Evolutionary conservation across 2,113 vertebrate species (phyloP).

Genomic region (Tautogolabrus adspersus): DNA sequence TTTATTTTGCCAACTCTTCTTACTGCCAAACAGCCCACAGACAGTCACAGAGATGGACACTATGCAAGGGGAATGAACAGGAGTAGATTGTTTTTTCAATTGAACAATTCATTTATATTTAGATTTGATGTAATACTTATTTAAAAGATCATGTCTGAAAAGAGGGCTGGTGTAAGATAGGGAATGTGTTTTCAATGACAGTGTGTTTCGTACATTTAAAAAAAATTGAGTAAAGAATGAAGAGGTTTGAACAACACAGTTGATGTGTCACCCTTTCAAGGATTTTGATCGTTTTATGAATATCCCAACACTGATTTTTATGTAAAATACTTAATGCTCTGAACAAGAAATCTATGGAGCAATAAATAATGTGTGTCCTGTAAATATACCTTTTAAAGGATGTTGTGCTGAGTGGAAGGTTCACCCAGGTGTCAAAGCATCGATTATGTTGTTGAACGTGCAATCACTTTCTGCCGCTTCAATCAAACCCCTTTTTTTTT

Average conservation of each 20-base stretch:
- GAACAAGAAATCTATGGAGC: slow-evolving; percentile 13
- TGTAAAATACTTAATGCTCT: slow-evolving; percentile 56
- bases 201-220: not conserved
- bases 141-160: slow-evolving; percentile 29
- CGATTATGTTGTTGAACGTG: slow-evolving; percentile 20
- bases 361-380: slow-evolving; percentile 53
- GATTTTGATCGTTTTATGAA: slow-evolving; percentile 38
- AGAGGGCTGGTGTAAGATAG: not conserved
- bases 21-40: slow-evolving; percentile 20
- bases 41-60: slow-evolving; percentile 42
- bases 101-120: slow-evolving; percentile 28
- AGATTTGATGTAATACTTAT: slow-evolving; percentile 33
- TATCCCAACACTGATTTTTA: slow-evolving; percentile 43
- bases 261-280: slow-evolving; percentile 55
- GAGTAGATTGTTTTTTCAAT: slow-evolving; percentile 5
- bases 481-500: slow-evolving; percentile 18
- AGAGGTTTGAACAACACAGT: slow-evolving; percentile 4
- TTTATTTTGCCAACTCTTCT: slow-evolving; percentile 1
- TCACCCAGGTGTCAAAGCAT: slow-evolving; percentile 12
- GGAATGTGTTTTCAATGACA: not conserved
- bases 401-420: slow-evolving; percentile 30
- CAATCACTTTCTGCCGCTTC: slow-evolving; percentile 37
- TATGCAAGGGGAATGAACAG: slow-evolving; percentile 58
- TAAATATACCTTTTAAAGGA: slow-evolving; percentile 52
- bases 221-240: not conserved